Conservation (phyloP, 2,888 invertebrate species). For the Sphaeridia pumilis region DNA sequence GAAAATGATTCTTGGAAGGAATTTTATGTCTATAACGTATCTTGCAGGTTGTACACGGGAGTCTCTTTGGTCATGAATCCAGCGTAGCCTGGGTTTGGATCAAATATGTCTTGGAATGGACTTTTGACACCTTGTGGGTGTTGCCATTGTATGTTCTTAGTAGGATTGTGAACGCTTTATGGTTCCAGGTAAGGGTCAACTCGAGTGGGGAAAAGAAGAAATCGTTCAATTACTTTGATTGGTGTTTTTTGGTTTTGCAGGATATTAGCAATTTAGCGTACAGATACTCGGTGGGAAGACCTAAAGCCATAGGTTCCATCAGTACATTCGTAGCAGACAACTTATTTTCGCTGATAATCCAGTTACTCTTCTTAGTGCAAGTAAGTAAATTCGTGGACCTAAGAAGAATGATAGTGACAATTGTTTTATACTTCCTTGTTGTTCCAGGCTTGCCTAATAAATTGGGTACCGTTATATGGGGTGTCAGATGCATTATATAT, state of each 20-base stretch:
- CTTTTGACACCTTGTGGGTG: constrained; percentile 80
- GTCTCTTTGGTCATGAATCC: constrained; percentile 19
- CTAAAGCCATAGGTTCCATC: constrained; percentile 63
- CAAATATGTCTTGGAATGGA: constrained; percentile 61
- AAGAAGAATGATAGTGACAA: no score
- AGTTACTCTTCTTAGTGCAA: constrained; percentile 77
- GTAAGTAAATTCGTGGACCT: no score
- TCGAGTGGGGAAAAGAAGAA: no score
- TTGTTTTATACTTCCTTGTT: background rate
- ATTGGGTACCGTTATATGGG: constrained; percentile 55
- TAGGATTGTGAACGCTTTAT: constrained; percentile 77
- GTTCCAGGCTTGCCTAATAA: constrained; percentile 56
- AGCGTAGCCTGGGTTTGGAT: constrained; percentile 62
- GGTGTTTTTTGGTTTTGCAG: constrained; percentile 41
- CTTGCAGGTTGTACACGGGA: constrained; percentile 14
- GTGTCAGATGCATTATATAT: constrained; percentile 57
- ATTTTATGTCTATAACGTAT: no score
- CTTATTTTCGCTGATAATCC: constrained; percentile 74
- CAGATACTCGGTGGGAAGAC: constrained; percentile 68
- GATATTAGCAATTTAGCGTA: constrained; percentile 93
- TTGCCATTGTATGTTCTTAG: constrained; percentile 76
- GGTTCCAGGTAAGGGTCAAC: constrained; percentile 93
- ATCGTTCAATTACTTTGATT: background rate
- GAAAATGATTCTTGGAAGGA: no score
- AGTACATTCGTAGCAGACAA: constrained; percentile 81